Percentiles rank a stretch among this genome's conserved stretches.
These are phyloP conservation scores for Haliaeetus leucogaster DNA, from an alignment of 2,113 vertebrate genomes.

Conservation along the genomic window DNA sequence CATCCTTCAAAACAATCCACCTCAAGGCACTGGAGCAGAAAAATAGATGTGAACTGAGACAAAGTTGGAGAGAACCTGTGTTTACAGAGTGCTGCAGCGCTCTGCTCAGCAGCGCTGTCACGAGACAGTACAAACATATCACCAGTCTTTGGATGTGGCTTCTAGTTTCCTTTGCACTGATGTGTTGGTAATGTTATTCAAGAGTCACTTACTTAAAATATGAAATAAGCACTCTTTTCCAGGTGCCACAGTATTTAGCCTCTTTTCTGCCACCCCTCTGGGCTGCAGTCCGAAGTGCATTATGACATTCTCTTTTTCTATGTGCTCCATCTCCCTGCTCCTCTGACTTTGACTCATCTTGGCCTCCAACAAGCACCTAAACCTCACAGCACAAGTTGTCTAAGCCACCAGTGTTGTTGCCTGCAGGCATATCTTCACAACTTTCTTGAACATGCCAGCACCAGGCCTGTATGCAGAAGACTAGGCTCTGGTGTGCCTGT, in stretches of 20 bases:
- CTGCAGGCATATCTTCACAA: background rate
- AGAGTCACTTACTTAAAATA: background rate
- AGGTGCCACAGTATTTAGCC: background rate
- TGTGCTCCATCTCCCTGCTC: background rate
- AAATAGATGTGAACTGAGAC: background rate
- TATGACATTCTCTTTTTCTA: background rate
- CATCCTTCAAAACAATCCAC: background rate
- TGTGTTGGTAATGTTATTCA: background rate
- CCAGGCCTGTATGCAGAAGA: background rate
- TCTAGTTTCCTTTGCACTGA: background rate
- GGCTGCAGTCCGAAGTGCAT: background rate
- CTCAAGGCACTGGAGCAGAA: background rate
- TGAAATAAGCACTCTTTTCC: background rate
- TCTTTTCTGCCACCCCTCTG: background rate
- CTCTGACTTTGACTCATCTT: background rate
- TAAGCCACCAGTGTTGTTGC: background rate
- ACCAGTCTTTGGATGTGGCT: background rate
- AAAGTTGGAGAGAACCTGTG: background rate
- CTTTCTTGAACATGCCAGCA: background rate
- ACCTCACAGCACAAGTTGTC: background rate
- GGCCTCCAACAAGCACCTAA: background rate
- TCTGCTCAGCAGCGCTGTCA: background rate
- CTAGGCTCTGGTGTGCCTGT: background rate
- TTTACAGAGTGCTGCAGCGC: background rate
- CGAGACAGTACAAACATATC: background rate